Base-by-base conservation (phyloP, 2,888 invertebrate species). In the Amphimallon solstitiale region DNA sequence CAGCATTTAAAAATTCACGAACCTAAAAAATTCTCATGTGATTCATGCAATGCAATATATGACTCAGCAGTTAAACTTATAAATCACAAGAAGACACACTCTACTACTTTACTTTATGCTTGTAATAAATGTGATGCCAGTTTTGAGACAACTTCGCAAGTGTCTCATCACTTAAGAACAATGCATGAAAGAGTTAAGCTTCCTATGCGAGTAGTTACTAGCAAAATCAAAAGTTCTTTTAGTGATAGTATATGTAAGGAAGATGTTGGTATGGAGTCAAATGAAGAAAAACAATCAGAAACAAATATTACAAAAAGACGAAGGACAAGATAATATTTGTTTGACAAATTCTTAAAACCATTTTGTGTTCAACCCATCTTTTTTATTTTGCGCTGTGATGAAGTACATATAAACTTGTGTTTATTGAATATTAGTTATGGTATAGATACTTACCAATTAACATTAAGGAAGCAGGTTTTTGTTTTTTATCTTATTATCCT, bases 121-220 rank as follows among this genome's bases (percentile, higher is more conserved):
- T 80, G 80, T 67, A 80, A 78, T 67, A 80, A 77, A 67, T 80
- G 80, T 62, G 76, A 79, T 69, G 76, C 74, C 48, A 77, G 76
- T 1, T 80, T 79, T 70, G 72, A 76, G 0, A 75, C 74, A 62
- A 79, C 78, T n/a, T 70, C 73, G 17, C 78, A 78, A 48, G 74
- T 80, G 3, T 76, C 76, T 17, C 65, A 71, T 3, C 80, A 80
- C 67, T 71, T 80, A 60, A 68, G 77, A 43, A 68, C 65, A 45
- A 75, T 72, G 23, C 80, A 80, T 69, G 71, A 71, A 21, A 72
- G 70, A 43, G 46, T 62, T 48, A 68, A 67, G 40, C 54, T 54
- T 40, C 40, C 38, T 29, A 45, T 63, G 63, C 56, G 56, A 59
- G 56, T 59, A 43, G 17, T 59, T 59, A 59, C 43, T 59, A 43